Evolutionary conservation across 2,797 vertebrate genomes (phyloP).

Genomic region (Novumbra hubbsi): DNA sequence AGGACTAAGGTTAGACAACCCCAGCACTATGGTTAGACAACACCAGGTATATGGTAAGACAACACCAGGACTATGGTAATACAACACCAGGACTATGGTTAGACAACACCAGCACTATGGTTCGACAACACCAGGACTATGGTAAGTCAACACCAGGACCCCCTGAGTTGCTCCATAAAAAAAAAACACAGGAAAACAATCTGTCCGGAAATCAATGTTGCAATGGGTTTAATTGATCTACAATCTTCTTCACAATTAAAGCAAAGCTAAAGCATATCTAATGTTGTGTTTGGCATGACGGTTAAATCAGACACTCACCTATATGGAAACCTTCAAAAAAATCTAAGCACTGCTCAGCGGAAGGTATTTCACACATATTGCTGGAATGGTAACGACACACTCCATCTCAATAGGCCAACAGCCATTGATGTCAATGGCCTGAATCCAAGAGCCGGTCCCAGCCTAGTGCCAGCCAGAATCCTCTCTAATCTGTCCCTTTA

Average conservation of each 20-base stretch:
- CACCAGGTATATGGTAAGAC: no score
- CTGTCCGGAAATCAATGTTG: background rate
- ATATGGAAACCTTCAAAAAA: background rate
- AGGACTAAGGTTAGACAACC: no score
- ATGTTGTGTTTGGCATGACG: background rate
- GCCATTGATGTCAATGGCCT: constrained; percentile 59
- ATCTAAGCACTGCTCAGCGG: background rate
- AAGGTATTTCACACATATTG: background rate
- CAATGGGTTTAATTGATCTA: background rate
- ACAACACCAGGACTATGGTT: no score
- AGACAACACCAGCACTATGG: no score
- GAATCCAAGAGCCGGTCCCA: constrained; percentile 56
- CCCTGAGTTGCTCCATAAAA: background rate
- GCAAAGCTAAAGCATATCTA: background rate
- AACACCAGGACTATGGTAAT: no score
- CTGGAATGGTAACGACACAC: constrained; percentile 47
- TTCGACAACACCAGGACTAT: no score
- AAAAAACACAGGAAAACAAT: background rate
- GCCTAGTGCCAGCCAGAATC: constrained; percentile 51
- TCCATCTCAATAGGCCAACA: constrained; percentile 61
- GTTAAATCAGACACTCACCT: background rate
- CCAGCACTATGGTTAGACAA: no score
- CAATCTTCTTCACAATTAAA: background rate
- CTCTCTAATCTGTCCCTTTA: constrained; percentile 51
- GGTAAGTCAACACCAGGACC: no score